A percentile compares a stretch with the other conserved stretches of the same genome.
phyloP scores from a whole-genome alignment of 1,140 invertebrate genomes.

The Drosophila punjabiensis region DNA sequence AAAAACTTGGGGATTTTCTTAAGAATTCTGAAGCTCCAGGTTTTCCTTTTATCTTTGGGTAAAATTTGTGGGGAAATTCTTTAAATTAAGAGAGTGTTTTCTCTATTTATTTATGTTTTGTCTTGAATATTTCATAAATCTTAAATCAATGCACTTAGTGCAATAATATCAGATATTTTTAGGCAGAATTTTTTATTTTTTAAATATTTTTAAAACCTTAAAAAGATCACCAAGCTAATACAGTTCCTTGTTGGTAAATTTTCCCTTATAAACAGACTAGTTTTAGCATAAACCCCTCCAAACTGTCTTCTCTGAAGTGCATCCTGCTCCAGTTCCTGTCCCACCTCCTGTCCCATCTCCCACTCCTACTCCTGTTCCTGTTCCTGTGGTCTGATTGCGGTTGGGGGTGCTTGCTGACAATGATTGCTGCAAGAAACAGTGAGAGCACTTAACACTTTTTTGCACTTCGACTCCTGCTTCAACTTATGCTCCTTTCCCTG shows the following conservation, averaged over 20 bases:
- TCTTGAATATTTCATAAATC: background rate
- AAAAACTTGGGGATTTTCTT: background rate
- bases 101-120: background rate
- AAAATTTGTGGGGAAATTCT: background rate
- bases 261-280: background rate
- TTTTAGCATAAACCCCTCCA: no score
- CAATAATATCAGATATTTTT: background rate
- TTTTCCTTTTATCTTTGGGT: background rate
- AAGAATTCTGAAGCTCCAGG: background rate
- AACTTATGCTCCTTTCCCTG: slow-evolving; percentile 23
- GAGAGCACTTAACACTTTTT: slow-evolving; percentile 80
- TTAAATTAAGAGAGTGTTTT: background rate
- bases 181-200: background rate
- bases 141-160: no score
- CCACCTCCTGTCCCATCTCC: background rate
- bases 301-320: slow-evolving; percentile 7
- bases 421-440: slow-evolving; percentile 77
- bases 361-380: background rate
- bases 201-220: background rate
- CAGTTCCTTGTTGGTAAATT: background rate
- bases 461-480: slow-evolving; percentile 47
- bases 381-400: slow-evolving; percentile 51
- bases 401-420: slow-evolving; percentile 72
- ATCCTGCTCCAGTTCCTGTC: background rate
- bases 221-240: background rate